A percentile compares a stretch with the other conserved stretches of the same genome.
These are phyloP conservation scores for Catocala sponsa DNA, from an alignment of 2,888 invertebrate species.

Conservation along the genomic window DNA sequence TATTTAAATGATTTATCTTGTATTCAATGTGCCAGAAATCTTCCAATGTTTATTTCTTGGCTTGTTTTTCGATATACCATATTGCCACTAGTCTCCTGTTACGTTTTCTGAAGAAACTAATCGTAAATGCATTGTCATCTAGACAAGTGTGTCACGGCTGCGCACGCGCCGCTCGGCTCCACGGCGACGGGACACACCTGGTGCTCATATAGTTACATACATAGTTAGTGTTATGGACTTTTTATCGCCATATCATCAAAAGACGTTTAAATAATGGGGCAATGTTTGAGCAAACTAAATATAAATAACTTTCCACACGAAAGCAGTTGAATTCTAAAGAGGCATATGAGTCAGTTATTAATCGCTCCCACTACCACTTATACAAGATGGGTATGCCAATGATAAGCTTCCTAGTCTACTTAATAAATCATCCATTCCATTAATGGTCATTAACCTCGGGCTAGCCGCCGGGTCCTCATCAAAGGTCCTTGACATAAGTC, in stretches of 20 bases:
- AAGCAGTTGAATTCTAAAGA: too few species aligned
- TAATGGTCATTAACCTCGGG: conserved; percentile 3
- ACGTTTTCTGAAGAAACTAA: too few species aligned
- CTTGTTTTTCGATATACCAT: too few species aligned
- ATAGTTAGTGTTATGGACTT: background rate
- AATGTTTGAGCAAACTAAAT: too few species aligned
- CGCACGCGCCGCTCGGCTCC: conserved; percentile 13
- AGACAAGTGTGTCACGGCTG: conserved; percentile 38
- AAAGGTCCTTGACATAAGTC: conserved; percentile 5
- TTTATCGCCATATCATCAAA: background rate
- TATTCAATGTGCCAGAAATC: too few species aligned
- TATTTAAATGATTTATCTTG: too few species aligned
- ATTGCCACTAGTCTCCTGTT: too few species aligned
- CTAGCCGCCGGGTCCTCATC: background rate
- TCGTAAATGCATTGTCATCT: conserved; percentile 4
- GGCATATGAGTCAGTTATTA: background rate
- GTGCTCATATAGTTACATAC: conserved; percentile 8
- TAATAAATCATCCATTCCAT: background rate
- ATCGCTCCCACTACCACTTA: background rate
- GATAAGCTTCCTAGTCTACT: background rate
- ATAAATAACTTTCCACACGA: too few species aligned
- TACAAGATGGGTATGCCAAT: background rate
- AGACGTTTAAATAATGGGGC: background rate
- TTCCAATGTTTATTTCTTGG: too few species aligned
- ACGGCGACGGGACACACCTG: conserved; percentile 34